Conservation (phyloP, 2,888 invertebrate genomes). For the Belgica antarctica region DNA sequence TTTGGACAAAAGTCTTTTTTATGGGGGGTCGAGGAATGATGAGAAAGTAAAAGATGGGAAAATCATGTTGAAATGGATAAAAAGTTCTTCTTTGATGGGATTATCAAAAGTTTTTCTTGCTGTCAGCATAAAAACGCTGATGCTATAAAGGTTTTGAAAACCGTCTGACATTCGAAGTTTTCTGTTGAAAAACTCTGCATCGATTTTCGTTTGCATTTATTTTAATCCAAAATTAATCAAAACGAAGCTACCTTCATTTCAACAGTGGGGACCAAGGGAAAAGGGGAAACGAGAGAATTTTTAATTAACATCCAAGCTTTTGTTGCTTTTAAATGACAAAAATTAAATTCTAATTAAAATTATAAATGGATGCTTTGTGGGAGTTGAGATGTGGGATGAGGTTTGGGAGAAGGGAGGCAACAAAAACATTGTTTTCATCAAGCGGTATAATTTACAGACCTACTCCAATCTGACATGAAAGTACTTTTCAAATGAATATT, state of each 20-base stretch:
- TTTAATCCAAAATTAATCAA: too few relatives aligned
- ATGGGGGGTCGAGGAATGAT: too few relatives aligned
- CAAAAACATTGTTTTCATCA: constrained; percentile 1
- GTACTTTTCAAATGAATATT: not conserved
- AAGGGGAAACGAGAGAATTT: constrained; percentile 14
- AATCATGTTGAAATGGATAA: constrained; percentile 9
- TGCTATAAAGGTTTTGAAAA: too few relatives aligned
- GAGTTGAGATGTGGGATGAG: not conserved
- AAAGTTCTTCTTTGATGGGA: not conserved
- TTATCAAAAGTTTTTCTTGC: constrained; percentile 1
- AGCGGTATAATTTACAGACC: constrained; percentile 18
- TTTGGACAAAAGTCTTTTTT: not conserved
- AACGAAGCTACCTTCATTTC: too few relatives aligned
- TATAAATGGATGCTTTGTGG: constrained; percentile 26
- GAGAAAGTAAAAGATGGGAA: too few relatives aligned
- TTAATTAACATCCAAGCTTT: constrained; percentile 30
- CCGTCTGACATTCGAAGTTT: too few relatives aligned
- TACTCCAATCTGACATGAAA: not conserved
- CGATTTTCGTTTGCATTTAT: not conserved
- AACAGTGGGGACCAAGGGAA: not conserved
- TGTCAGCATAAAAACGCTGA: not conserved
- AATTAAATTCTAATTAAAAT: constrained; percentile 41
- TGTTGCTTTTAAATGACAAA: not conserved
- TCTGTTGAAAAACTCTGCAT: not conserved
- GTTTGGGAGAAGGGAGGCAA: not conserved